Evolutionary conservation across 2,797 vertebrate genomes (phyloP), one percentile per base, ranked within the genome.

Genomic region (Emydoidea blandingii): DNA sequence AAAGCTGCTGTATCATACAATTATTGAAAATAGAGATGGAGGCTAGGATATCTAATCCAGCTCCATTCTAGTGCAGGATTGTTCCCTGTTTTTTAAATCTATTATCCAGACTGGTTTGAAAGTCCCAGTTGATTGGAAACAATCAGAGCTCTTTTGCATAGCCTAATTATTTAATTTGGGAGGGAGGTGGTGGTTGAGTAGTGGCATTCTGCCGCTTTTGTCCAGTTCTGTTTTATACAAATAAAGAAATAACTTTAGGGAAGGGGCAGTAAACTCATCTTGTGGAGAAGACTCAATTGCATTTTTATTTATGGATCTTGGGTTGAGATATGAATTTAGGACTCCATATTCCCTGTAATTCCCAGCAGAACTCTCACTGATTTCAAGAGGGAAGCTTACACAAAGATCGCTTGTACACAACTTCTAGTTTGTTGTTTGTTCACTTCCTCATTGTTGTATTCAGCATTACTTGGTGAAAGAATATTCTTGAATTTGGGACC

Each of bases 321-420:
- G 93, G 91, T 87, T 95, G 21, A 44, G 81, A 59, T 90, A 91
- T 89, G 87, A 90, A 93, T 89, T 95, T 95, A 96, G 96, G 86
- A 47, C 90, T 93, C 65, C 83, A 76, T 37, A 37, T 90, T 95
- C 89, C 95, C 90, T 92, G 86, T 88, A 89, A 89, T 95, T 97
- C 93, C 81, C 88, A 90, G 95, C 34, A 68, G 34, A 68, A 21
- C 62, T 68, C 62, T 34, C 31, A 21, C 8, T n/a, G 31, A 12
- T 57, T 11, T 57, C 56, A 57, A 57, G 56, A 68, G 62, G 16
- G 62, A n/a, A 68, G 62, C 8, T 21, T 68, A 34, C 34, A 21
- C 62, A 68, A n/a, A 62, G 57, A 29, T 31, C 29, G 11, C 57
- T 65, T 65, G 34, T n/a, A 14, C 15, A 8, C 8, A 65, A 65